Percentiles rank a stretch among this genome's conserved stretches.
phyloP scores from a whole-genome alignment of 2,113 vertebrate species.

The Antechinus flavipes region DNA sequence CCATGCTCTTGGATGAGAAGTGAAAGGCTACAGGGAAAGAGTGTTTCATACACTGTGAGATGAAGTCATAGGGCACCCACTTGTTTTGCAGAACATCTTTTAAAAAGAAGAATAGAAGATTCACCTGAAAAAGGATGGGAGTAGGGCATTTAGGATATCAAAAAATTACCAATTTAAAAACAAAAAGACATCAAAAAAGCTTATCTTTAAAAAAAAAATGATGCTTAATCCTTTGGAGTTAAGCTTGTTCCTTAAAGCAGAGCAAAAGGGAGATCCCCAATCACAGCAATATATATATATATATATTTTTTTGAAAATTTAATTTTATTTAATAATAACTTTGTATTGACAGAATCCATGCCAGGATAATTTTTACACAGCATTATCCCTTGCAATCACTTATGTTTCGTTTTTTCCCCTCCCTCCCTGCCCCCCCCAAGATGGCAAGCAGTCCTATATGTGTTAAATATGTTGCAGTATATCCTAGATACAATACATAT shows the following conservation, averaged over 20 bases:
- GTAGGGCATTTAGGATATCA: neutral
- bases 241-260: neutral
- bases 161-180: neutral
- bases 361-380: no score
- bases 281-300: neutral
- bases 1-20: neutral
- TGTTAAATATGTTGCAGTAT: no score
- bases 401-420: no score
- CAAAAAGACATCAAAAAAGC: neutral
- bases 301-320: no score
- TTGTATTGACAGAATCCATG: no score
- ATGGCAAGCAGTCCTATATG: no score
- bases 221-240: neutral
- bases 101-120: neutral
- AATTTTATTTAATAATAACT: no score
- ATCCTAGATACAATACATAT: no score
- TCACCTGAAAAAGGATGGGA: neutral
- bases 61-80: neutral
- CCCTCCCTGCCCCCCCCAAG: no score
- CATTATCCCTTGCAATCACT: no score
- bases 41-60: neutral
- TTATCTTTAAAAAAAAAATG: neutral
- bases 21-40: neutral
- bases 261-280: neutral
- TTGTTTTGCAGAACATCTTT: neutral